Evolutionary conservation across 2,113 vertebrate genomes (phyloP).

Genomic region (Podarcis cretensis): DNA sequence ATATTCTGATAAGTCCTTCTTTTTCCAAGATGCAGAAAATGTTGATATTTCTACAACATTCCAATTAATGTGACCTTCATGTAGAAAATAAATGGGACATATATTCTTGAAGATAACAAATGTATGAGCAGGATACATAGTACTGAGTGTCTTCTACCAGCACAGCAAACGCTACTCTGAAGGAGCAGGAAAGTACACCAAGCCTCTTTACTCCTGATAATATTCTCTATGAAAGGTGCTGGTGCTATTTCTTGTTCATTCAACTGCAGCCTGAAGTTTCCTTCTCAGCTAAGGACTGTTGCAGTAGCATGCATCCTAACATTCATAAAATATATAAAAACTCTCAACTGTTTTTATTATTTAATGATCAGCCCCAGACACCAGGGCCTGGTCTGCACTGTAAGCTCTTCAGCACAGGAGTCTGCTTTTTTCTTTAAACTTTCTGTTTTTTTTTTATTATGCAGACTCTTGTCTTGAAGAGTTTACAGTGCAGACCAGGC

Average conservation of each 20-base stretch:
- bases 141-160: neutral
- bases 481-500: too few relatives aligned
- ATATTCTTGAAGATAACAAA: neutral
- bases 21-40: neutral
- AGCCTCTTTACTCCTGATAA: neutral
- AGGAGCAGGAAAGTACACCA: neutral
- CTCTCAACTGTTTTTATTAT: neutral
- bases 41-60: neutral
- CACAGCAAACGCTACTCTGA: neutral
- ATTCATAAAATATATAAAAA: neutral
- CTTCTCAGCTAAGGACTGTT: neutral
- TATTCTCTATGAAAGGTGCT: neutral
- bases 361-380: neutral
- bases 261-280: neutral
- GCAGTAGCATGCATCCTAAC: neutral
- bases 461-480: neutral
- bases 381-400: neutral
- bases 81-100: neutral
- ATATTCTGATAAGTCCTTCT: neutral
- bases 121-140: neutral
- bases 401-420: neutral
- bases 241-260: neutral
- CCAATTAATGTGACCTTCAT: neutral
- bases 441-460: too few relatives aligned
- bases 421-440: too few relatives aligned